Percentiles rank a stretch among this genome's conserved stretches.
These are phyloP conservation scores for Protobothrops flavoviridis DNA, from an alignment of 2,113 vertebrate species.

Conservation along the genomic window DNA sequence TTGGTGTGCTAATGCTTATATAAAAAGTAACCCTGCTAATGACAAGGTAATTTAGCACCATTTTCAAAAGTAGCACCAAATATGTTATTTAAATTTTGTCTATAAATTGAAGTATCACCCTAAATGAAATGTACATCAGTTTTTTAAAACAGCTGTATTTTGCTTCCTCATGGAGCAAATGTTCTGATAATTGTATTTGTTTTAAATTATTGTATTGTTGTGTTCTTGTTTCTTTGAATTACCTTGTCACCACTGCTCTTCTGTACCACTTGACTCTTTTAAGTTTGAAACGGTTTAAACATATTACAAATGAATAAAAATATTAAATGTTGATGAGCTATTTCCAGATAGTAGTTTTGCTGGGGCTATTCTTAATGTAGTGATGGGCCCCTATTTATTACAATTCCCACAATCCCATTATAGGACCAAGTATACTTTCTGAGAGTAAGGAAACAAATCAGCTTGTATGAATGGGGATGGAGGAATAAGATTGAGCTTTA, in stretches of 20 bases:
- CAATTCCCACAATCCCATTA: not conserved
- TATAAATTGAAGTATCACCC: not conserved
- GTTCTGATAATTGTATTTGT: not conserved
- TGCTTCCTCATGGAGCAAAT: not conserved
- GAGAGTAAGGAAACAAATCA: not conserved
- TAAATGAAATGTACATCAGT: not conserved
- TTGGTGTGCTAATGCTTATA: not conserved
- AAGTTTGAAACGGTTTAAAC: not conserved
- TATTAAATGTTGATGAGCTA: not conserved
- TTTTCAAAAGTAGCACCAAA: not conserved
- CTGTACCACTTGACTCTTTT: not conserved
- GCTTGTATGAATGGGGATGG: not conserved
- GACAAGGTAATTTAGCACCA: not conserved
- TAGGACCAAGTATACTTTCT: not conserved
- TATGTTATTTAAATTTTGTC: not conserved
- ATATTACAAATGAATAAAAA: not conserved
- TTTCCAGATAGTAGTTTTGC: not conserved
- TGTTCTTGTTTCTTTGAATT: not conserved
- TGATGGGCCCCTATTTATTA: not conserved
- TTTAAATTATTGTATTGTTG: not conserved
- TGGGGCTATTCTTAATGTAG: not conserved
- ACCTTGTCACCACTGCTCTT: not conserved
- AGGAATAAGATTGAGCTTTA: not conserved
- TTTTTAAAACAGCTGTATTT: not conserved
- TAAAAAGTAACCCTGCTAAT: slow-evolving; percentile 14